A percentile compares a stretch with the other conserved stretches of the same genome.
Evolutionary conservation across 2,888 invertebrate genomes (phyloP).

Genomic region (Eupithecia subumbrata): DNA sequence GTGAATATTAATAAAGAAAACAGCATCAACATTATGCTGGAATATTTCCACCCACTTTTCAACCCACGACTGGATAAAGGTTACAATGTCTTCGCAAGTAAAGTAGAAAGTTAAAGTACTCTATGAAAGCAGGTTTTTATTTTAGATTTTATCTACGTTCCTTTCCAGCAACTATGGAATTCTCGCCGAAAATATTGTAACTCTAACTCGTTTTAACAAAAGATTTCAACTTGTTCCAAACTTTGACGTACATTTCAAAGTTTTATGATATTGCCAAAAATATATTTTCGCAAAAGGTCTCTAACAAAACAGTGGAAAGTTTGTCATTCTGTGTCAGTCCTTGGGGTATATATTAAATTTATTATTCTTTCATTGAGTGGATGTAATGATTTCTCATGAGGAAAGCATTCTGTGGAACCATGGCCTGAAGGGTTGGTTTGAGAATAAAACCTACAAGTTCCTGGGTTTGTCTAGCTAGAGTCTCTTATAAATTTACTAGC

Average conservation of each 20-base stretch:
- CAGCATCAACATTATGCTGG: background rate
- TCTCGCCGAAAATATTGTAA: background rate
- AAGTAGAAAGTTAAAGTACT: background rate
- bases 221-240: conserved; percentile 3
- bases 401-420: background rate
- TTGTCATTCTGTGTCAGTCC: background rate
- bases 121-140: background rate
- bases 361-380: conserved; percentile 16
- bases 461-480: background rate
- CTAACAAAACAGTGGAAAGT: background rate
- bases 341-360: background rate
- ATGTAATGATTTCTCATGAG: conserved; percentile 5
- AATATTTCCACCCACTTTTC: background rate
- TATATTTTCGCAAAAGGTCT: conserved; percentile 7
- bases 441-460: background rate
- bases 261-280: conserved; percentile 9
- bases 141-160: background rate
- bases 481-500: too few species aligned
- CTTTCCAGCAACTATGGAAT: background rate
- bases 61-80: background rate
- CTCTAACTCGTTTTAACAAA: background rate
- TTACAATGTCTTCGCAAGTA: background rate
- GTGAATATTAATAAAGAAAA: background rate
- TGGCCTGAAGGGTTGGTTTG: background rate
- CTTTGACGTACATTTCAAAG: conserved; percentile 3